Evolutionary conservation across 2,888 invertebrate genomes (phyloP).

Genomic region (Acanthosepion esculentum): DNA sequence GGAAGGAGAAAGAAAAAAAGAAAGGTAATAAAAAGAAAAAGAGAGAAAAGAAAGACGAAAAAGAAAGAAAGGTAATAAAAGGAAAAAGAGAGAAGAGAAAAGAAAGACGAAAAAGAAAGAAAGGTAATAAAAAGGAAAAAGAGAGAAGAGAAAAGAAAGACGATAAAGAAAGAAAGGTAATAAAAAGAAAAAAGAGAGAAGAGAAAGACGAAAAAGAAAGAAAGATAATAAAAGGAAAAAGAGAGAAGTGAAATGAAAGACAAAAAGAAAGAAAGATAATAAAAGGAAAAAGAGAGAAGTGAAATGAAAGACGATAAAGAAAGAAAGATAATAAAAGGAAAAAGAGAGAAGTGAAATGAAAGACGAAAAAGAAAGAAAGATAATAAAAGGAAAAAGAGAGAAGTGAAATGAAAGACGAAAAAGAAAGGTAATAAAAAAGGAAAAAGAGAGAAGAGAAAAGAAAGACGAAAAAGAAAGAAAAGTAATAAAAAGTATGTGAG

Average conservation of each 20-base stretch:
- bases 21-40: not conserved
- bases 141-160: not conserved
- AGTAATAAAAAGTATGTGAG: not conserved
- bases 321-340: too few relatives aligned
- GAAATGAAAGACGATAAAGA: fast-evolving
- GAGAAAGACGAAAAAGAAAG: not conserved
- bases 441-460: not conserved
- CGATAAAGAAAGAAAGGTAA: too few relatives aligned
- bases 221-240: not conserved
- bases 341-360: not conserved
- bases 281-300: not conserved
- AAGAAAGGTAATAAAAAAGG: not conserved
- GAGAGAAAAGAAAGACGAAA: fast-evolving
- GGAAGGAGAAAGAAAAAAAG: not conserved
- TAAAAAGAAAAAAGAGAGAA: not conserved
- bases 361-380: not conserved
- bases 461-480: not conserved
- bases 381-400: not conserved
- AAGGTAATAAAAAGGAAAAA: not conserved
- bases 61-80: too few relatives aligned
- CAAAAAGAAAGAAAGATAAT: too few relatives aligned
- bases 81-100: not conserved
- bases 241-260: not conserved
- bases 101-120: not conserved
- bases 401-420: not conserved